These are phyloP conservation scores for Rhinoraja longicauda DNA, from an alignment of 2,797 vertebrate species.

Conservation along the genomic window DNA sequence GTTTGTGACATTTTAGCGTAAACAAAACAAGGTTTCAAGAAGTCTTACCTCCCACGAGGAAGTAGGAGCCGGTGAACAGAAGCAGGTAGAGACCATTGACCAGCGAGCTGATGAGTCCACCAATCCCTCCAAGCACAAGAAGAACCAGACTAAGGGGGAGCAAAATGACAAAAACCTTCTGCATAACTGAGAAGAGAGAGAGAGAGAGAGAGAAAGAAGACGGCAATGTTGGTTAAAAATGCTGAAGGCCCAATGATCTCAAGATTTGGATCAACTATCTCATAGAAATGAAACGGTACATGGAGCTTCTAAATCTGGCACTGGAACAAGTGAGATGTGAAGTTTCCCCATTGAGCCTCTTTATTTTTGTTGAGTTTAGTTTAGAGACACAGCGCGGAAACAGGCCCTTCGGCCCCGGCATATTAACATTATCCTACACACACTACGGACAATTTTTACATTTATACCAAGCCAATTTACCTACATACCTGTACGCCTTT, in stretches of 20 bases:
- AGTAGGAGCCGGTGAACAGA: conserved; percentile 56
- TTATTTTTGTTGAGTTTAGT: no score
- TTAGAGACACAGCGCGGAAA: no score
- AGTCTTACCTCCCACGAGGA: conserved; percentile 70
- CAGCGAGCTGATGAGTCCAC: conserved; percentile 64
- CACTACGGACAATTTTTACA: no score
- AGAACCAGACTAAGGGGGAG: conserved; percentile 67
- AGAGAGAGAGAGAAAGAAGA: background rate
- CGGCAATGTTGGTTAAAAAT: no score
- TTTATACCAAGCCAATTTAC: no score
- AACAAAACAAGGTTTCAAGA: background rate
- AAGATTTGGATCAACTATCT: background rate
- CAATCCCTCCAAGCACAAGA: conserved; percentile 65
- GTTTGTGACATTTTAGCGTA: background rate
- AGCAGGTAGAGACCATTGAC: conserved; percentile 58
- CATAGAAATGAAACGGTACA: background rate
- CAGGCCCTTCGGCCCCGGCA: no score
- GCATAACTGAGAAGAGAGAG: conserved; percentile 56
- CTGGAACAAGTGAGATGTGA: no score
- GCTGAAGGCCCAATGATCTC: background rate
- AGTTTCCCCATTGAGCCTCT: background rate
- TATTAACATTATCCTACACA: no score
- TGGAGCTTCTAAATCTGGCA: background rate
- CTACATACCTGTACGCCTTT: no score
- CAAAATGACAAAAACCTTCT: conserved; percentile 62